Evolutionary conservation across 1,140 invertebrate species (phyloP), one percentile per base, ranked within the genome.

Genomic region (Elysia chlorotica): DNA sequence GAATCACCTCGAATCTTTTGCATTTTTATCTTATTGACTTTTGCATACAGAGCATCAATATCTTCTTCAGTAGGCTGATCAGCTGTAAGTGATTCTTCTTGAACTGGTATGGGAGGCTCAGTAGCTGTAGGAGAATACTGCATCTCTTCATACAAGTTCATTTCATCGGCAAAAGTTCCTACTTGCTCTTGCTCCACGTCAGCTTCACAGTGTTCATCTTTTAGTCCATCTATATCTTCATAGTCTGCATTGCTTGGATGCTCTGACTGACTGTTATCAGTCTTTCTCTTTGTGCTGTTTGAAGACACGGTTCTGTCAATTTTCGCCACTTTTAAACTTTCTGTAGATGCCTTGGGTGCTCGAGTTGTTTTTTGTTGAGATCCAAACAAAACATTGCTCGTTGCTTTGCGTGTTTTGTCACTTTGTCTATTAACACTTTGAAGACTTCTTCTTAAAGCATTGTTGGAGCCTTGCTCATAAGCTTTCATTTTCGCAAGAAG

Each of bases 11-110:
- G 23, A 4, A 37, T 14, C 30, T 31, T 69, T 33, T 72, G 30
- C 62, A 69, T 75, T 53, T 68, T 74, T 6, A 67, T 71, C 73
- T 76, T 76, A 37, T 66, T 75, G 19, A 79, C 67, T 68, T 66
- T 74, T 25, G 73, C 73, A 75, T 79, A 79, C 19, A 79, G 31
- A 33, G 53, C 41, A 25, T 74, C 75, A 37, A 73, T 69, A 54
- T 74, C 67, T 41, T 66, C 61, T 30, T 74, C 71, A 31, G 10
- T 36, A 0, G 57, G 33, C 23, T 35, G 3, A 33, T 21, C 28
- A 31, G 14, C 2, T 67, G 21, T 59, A 17, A 21, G 10, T 30
- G 28, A 21, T 1, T n/a, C 23, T 28, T 66, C 48, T 21, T 54
- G 10, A 10, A 53, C 48, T n/a, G 4, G 2, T 10, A 30, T 31